Conservation (phyloP, 2,113 vertebrate genomes). For the Neoarius graeffei region DNA sequence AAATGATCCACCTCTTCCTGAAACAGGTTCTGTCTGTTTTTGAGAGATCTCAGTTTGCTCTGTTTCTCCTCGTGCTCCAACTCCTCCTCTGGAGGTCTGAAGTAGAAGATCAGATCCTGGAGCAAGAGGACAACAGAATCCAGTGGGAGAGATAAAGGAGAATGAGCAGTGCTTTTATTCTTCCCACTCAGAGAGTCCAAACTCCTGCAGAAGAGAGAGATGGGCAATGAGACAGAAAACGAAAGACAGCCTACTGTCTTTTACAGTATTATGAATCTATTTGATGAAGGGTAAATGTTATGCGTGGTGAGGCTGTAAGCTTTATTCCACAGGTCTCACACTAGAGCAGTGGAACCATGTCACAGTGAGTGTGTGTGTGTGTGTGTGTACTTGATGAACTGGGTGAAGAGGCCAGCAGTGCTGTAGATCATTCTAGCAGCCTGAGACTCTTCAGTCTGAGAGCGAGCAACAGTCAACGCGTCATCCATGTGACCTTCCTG, state of each 20-base stretch:
- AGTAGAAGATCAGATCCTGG: constrained; percentile 91
- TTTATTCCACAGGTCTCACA: too few species aligned
- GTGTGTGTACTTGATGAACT: constrained; percentile 84
- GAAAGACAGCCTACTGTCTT: background rate
- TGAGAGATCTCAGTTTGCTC: constrained; percentile 86
- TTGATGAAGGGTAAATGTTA: background rate
- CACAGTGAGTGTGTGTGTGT: constrained; percentile 25
- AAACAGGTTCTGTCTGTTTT: constrained; percentile 90
- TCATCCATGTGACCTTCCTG: constrained; percentile 95
- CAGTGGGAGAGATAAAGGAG: constrained; percentile 74
- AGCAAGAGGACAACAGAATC: constrained; percentile 84
- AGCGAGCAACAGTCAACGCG: constrained; percentile 84
- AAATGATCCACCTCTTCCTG: constrained; percentile 83
- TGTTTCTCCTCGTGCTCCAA: constrained; percentile 91
- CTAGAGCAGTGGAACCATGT: background rate
- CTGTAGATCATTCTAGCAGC: constrained; percentile 90
- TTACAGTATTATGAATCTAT: background rate
- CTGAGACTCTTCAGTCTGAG: constrained; percentile 87
- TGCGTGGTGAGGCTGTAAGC: background rate
- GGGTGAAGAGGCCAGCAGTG: constrained; percentile 85
- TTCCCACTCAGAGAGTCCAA: constrained; percentile 87
- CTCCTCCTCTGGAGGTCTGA: constrained; percentile 86
- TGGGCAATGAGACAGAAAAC: background rate
- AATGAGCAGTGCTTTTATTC: constrained; percentile 72
- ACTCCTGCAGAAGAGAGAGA: constrained; percentile 68